These are phyloP conservation scores for Torymus auratus DNA, from an alignment of 2,888 invertebrate genomes.

Conservation along the genomic window DNA sequence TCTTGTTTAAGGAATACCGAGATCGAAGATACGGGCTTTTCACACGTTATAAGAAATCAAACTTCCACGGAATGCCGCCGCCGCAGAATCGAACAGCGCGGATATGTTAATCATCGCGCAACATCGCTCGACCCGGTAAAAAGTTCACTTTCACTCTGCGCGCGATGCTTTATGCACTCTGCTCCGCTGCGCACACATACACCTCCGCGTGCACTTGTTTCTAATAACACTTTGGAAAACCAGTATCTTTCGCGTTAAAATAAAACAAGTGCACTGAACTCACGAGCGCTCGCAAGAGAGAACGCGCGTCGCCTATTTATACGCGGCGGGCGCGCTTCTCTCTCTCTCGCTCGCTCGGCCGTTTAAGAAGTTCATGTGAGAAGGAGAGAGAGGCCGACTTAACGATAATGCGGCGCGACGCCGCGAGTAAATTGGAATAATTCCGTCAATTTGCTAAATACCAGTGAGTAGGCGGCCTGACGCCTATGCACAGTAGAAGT, in stretches of 20 bases:
- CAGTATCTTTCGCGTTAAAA: not conserved
- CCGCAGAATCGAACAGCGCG: constrained; percentile 22
- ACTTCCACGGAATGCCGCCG: constrained; percentile 40
- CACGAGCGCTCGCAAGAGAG: constrained; percentile 1
- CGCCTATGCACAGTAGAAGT: no score
- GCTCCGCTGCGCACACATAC: no score
- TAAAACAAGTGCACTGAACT: not conserved
- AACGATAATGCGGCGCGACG: no score
- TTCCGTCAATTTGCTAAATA: no score
- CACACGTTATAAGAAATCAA: constrained; percentile 43
- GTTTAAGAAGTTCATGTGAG: no score
- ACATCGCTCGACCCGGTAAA: constrained; percentile 35
- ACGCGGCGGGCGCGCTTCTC: constrained; percentile 6
- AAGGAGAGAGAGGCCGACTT: no score
- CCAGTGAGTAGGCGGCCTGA: no score
- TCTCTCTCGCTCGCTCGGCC: no score
- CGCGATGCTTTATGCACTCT: no score
- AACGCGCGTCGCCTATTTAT: constrained; percentile 13
- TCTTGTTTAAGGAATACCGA: constrained; percentile 28
- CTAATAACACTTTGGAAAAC: constrained; percentile 15
- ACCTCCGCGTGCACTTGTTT: constrained; percentile 24
- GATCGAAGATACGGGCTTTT: constrained; percentile 41
- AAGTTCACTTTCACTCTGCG: constrained; percentile 49
- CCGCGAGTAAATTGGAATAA: no score
- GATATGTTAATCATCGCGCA: constrained; percentile 49